A percentile compares a stretch with the other conserved stretches of the same genome.
Conservation (phyloP, 2,888 invertebrate genomes). For the Serrognathus titanus region DNA sequence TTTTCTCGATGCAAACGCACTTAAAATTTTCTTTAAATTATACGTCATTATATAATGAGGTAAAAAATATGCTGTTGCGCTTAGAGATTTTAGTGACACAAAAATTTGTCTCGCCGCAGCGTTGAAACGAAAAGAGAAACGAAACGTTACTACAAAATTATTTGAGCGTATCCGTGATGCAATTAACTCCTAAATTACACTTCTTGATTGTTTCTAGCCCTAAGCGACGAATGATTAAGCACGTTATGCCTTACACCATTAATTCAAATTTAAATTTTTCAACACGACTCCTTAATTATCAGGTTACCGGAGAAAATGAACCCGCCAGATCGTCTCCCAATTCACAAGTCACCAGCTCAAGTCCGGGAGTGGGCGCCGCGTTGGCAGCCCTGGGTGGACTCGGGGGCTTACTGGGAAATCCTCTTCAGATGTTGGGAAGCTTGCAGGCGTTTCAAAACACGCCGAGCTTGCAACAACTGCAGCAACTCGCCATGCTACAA, state of each 20-base stretch:
- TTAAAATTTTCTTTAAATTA: not conserved
- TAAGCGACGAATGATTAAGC: slow-evolving; percentile 18
- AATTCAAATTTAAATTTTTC: slow-evolving; percentile 10
- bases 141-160: slow-evolving; percentile 11
- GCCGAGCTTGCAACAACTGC: slow-evolving; percentile 62
- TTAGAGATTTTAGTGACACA: no score
- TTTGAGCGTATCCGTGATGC: slow-evolving; percentile 23
- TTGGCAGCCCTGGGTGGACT: slow-evolving; percentile 52
- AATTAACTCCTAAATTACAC: slow-evolving; percentile 37
- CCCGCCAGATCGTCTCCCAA: slow-evolving; percentile 41
- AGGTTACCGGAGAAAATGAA: slow-evolving; percentile 46
- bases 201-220: slow-evolving; percentile 29
- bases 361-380: slow-evolving; percentile 45
- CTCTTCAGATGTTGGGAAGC: slow-evolving; percentile 46
- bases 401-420: slow-evolving; percentile 46
- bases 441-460: slow-evolving; percentile 60
- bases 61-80: slow-evolving; percentile 2
- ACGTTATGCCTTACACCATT: slow-evolving; percentile 7
- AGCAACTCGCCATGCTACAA: slow-evolving; percentile 64
- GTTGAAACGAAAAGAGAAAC: not conserved
- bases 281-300: not conserved
- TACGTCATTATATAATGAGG: slow-evolving; percentile 1
- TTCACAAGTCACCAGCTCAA: slow-evolving; percentile 46
- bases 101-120: no score
- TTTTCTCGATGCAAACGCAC: not conserved